A percentile compares a stretch with the other conserved stretches of the same genome.
Conservation (phyloP, 2,797 vertebrate species). For the Enteromius mattozi region DNA sequence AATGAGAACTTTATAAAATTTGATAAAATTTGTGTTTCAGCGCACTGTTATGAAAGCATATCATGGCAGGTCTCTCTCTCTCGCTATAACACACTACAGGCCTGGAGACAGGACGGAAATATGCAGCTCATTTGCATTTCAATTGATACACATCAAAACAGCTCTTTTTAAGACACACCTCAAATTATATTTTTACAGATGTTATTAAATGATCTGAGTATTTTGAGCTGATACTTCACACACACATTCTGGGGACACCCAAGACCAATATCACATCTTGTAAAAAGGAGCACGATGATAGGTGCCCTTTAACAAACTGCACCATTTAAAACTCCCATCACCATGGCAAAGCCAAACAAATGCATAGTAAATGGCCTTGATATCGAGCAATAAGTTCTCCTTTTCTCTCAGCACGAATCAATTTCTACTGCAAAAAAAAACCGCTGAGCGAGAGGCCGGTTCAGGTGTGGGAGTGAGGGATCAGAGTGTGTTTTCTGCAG, state of each 20-base stretch:
- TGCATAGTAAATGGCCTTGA: conserved; percentile 40
- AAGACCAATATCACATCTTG: background rate
- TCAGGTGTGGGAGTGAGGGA: conserved; percentile 41
- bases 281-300: background rate
- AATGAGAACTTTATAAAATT: no score
- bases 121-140: background rate
- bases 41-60: no score
- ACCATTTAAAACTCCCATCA: background rate
- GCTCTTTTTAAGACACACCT: background rate
- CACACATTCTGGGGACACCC: background rate
- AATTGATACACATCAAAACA: background rate
- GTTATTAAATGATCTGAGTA: background rate
- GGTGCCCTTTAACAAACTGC: background rate
- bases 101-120: no score
- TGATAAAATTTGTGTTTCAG: no score
- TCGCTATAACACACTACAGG: no score
- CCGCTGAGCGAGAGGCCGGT: background rate
- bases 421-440: conserved; percentile 14
- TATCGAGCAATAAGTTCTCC: background rate
- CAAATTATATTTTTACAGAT: background rate
- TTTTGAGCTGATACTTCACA: background rate
- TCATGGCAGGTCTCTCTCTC: no score
- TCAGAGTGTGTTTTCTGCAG: conserved; percentile 38
- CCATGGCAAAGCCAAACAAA: conserved; percentile 38
- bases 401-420: background rate